A percentile compares a stretch with the other conserved stretches of the same genome.
These are phyloP conservation scores for Drosophila lacicola DNA, from an alignment of 2,888 invertebrate genomes.

Conservation along the genomic window DNA sequence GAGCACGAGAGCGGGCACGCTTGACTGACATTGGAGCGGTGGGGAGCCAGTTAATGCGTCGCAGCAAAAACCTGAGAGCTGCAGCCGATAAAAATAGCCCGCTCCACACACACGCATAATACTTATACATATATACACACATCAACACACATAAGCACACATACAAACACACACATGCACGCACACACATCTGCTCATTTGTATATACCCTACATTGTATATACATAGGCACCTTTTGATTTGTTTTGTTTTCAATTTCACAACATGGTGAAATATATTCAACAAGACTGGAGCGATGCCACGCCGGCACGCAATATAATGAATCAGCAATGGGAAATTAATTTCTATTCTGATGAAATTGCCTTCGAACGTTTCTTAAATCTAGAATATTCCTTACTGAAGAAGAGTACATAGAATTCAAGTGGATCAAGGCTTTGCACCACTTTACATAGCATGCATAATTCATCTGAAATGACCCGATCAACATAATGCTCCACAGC, in stretches of 20 bases:
- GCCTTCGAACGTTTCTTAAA: background rate
- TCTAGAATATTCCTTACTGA: conserved; percentile 1
- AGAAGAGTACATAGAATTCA: background rate
- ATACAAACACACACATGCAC: background rate
- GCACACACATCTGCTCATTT: background rate
- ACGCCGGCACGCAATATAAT: background rate
- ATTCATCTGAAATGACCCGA: background rate
- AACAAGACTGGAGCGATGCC: background rate
- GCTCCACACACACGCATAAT: background rate
- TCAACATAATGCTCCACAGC: conserved; percentile 32
- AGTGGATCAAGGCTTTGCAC: background rate
- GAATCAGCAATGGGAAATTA: conserved; percentile 2
- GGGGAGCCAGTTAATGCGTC: conserved; percentile 6
- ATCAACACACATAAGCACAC: no score
- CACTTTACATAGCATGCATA: conserved; percentile 4
- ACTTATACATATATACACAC: background rate
- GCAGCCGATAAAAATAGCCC: conserved; percentile 26
- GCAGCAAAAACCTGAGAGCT: conserved; percentile 7
- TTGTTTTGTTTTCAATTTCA: conserved; percentile 19
- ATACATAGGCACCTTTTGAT: background rate
- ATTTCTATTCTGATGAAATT: conserved; percentile 20
- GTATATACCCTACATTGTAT: background rate
- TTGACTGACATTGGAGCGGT: background rate
- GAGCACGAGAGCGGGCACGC: conserved; percentile 14
- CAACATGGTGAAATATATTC: conserved; percentile 36